phyloP scores from a whole-genome alignment of 2,888 invertebrate species.

The Sesia apiformis region DNA sequence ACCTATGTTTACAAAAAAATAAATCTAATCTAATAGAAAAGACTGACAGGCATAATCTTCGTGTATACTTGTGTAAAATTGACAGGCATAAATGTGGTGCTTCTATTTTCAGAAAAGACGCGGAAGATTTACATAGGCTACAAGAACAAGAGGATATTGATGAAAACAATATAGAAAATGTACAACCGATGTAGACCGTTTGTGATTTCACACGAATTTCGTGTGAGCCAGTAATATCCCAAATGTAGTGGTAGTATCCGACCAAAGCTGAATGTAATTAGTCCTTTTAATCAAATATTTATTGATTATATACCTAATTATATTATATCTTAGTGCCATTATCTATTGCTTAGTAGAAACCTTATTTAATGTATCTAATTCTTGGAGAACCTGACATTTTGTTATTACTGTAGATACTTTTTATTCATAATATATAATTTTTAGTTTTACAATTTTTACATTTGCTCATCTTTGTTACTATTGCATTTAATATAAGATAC shows the following conservation, averaged over 20 bases:
- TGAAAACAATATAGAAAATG: constrained; percentile 47
- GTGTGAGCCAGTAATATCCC: constrained; percentile 30
- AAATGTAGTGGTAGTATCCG: constrained; percentile 65
- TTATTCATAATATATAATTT: background rate
- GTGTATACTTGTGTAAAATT: no score
- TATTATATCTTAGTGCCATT: constrained; percentile 31
- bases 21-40: no score
- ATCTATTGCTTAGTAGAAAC: constrained; percentile 6
- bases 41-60: no score
- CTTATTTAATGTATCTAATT: constrained; percentile 3
- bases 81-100: no score
- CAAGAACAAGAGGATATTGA: constrained; percentile 39
- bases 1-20: no score
- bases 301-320: constrained; percentile 12
- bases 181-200: constrained; percentile 50
- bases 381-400: constrained; percentile 8
- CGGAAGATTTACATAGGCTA: constrained; percentile 56
- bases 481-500: constrained; percentile 12
- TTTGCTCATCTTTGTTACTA: constrained; percentile 10
- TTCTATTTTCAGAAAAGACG: constrained; percentile 51
- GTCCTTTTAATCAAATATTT: constrained; percentile 9
- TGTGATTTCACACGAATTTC: constrained; percentile 1
- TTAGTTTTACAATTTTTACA: constrained; percentile 4
- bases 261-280: constrained; percentile 65
- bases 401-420: constrained; percentile 2